Conservation (phyloP, 1,140 invertebrate species). For the Globodera ellingtonae region DNA sequence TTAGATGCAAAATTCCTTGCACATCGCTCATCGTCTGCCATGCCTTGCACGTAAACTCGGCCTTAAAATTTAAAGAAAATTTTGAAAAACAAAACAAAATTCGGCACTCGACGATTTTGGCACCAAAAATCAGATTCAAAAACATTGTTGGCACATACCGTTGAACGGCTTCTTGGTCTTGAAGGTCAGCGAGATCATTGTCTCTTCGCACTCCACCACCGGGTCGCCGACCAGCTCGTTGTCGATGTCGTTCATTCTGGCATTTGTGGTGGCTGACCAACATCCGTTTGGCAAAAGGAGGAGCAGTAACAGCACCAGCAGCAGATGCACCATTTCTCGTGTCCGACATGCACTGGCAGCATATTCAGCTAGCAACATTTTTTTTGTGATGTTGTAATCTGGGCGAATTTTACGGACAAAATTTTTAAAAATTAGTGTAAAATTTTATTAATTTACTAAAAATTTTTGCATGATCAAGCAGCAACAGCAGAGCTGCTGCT, state of each 20-base stretch:
- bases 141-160: background rate
- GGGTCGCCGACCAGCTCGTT: constrained; percentile 58
- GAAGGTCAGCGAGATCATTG: constrained; percentile 58
- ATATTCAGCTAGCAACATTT: background rate
- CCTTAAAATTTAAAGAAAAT: constrained; percentile 6
- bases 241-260: constrained; percentile 41
- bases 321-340: background rate
- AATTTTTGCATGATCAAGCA: too few species aligned
- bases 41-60: constrained; percentile 55
- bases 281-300: background rate
- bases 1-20: constrained; percentile 60
- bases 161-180: constrained; percentile 64
- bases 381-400: too few species aligned
- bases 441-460: too few species aligned
- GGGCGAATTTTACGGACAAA: too few species aligned
- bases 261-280: background rate
- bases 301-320: background rate
- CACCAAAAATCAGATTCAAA: background rate
- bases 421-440: too few species aligned
- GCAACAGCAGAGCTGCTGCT: too few species aligned
- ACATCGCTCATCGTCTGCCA: constrained; percentile 54
- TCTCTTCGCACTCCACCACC: constrained; percentile 52
- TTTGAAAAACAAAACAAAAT: too few species aligned
- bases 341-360: background rate
- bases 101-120: too few species aligned